Evolutionary conservation across 2,888 invertebrate genomes (phyloP), one percentile per base, ranked within the genome.

Genomic region (Nephrotoma appendiculata): DNA sequence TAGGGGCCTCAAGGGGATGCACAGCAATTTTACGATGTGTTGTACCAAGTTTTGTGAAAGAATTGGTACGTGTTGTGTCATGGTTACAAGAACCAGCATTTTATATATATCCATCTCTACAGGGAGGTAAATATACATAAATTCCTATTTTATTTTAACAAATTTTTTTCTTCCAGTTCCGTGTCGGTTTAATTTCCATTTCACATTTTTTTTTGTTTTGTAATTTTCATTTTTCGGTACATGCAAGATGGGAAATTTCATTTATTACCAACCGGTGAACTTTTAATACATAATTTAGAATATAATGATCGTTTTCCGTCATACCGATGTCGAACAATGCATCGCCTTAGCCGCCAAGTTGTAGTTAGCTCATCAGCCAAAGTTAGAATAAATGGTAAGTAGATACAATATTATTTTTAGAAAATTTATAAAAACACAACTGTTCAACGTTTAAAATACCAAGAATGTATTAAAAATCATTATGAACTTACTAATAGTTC

Each of bases 11-110:
- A 85, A 92, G 95, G 89, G 95, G 95, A 86, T 95, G 95, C 91
- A 95, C 95, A 71, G 95, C 95, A 87, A 94, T 95, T 88, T 92
- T 95, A 88, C 94, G 95, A 90, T 95, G 95, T 91, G 93, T 94
- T 89, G 94, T 95, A 89, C 95, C 95, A 89, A 94, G 94, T 90
- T 95, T 95, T 91, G 95, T 95, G 89, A 95, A 94, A 91, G 95
- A 95, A 92, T 92, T 95, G 91, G 95, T 95, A 89, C 93, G 94
- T 90, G 95, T 95, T 88, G 95, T 95, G 89, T 95, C 95, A 87
- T 95, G 95, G 95, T 93, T 95, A 89, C 95, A 95, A 92, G 95
- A 95, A 90, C 95, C 95, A 87, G 93, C 94, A 88, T 94, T 95
- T 91, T 94, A 94, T 92, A 95, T 95, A 89, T 95, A 95, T 90